These are phyloP conservation scores for Hyalella azteca DNA, from an alignment of 2,888 invertebrate species.

Conservation along the genomic window DNA sequence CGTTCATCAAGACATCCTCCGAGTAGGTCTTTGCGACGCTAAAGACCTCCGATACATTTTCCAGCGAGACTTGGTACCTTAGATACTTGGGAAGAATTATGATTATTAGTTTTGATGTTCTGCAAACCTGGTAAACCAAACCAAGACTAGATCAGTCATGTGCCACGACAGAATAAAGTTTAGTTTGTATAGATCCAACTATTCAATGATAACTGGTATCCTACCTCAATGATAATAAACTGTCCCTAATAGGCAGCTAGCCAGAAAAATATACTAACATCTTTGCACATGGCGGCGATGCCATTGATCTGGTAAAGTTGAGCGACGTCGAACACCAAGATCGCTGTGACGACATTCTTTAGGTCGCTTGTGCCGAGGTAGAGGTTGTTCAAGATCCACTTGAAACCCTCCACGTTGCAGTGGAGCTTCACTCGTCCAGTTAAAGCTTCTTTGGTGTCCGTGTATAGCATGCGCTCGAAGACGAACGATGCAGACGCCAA, in stretches of 20 bases:
- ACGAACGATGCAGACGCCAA: constrained; percentile 38
- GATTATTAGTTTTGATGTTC: not conserved
- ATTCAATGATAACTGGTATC: not conserved
- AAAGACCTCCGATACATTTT: constrained; percentile 4
- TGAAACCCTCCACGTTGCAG: not conserved
- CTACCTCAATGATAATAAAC: not conserved
- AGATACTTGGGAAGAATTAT: not conserved
- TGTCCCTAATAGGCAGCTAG: not conserved
- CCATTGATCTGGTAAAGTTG: not conserved
- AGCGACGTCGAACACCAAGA: not conserved
- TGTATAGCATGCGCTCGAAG: constrained; percentile 34
- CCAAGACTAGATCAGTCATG: not conserved
- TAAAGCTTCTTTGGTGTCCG: not conserved
- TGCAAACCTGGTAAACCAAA: not conserved
- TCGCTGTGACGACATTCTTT: not conserved
- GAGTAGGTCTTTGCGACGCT: not conserved
- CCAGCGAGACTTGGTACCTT: not conserved
- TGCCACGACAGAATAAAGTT: not conserved
- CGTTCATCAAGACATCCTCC: constrained; percentile 9
- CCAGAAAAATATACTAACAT: not conserved
- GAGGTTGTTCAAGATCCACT: not conserved
- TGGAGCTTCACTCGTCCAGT: not conserved
- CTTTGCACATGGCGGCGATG: not conserved
- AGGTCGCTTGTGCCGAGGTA: constrained; percentile 12
- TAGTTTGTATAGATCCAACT: not conserved